Conservation (phyloP, 1,140 invertebrate species). For the Drosophila cardini region DNA sequence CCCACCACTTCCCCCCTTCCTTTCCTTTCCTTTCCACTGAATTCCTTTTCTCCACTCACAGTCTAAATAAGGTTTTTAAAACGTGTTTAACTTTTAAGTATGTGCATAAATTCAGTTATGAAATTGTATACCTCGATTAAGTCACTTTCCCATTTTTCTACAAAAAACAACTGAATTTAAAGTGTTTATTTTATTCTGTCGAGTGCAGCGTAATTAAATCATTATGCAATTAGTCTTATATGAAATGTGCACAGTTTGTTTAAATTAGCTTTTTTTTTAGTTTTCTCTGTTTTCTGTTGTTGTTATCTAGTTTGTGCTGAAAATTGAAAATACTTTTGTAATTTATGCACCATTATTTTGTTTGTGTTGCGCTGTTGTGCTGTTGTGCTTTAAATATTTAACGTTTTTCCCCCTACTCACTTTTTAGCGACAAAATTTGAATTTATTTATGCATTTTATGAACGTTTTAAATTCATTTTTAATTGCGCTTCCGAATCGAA, state of each 20-base stretch:
- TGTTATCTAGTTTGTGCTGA: not conserved
- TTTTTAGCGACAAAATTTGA: slow-evolving; percentile 22
- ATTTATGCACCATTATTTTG: slow-evolving; percentile 32
- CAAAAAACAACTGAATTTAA: slow-evolving; percentile 2
- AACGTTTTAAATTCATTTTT: slow-evolving; percentile 34
- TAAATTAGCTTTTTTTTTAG: slow-evolving; percentile 22
- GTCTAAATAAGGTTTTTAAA: slow-evolving; percentile 6
- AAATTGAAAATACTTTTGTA: slow-evolving; percentile 34
- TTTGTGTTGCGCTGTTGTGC: too few relatives aligned
- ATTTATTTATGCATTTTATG: slow-evolving; percentile 48
- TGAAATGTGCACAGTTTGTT: slow-evolving; percentile 23
- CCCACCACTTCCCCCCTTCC: not conserved
- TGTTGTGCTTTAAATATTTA: slow-evolving; percentile 23
- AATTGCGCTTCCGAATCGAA: slow-evolving; percentile 54
- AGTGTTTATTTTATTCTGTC: not conserved
- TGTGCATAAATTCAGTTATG: slow-evolving; percentile 5
- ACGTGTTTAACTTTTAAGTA: slow-evolving; percentile 29
- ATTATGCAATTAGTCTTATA: slow-evolving; percentile 38
- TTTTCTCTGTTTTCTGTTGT: slow-evolving; percentile 6
- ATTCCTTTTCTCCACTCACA: slow-evolving; percentile 10
- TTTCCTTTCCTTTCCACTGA: not conserved
- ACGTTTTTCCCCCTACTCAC: not conserved
- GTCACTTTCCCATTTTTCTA: not conserved
- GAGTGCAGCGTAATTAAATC: slow-evolving; percentile 37
- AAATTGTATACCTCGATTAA: not conserved